phyloP scores from a whole-genome alignment of 2,797 vertebrate species.

The Geotrypetes seraphini region DNA sequence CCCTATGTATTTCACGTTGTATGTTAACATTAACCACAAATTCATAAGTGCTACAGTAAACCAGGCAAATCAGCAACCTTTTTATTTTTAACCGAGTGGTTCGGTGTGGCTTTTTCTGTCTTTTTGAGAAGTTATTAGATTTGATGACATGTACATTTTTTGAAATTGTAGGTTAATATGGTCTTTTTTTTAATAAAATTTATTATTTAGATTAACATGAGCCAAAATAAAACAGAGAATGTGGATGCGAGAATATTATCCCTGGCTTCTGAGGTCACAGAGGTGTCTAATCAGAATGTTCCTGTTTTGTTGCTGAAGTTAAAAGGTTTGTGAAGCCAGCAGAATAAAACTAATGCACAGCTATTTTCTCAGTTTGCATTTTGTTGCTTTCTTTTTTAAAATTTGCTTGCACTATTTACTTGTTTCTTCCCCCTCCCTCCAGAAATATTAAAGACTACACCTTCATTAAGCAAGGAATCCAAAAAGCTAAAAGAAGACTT shows the following conservation, averaged over 20 bases:
- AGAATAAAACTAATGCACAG: too few relatives aligned
- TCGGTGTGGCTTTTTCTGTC: too few relatives aligned
- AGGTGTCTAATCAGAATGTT: slow-evolving; percentile 46
- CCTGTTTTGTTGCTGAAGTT: slow-evolving; percentile 51
- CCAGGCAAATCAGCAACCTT: too few relatives aligned
- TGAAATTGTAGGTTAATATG: too few relatives aligned
- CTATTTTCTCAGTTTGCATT: too few relatives aligned
- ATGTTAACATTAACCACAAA: too few relatives aligned
- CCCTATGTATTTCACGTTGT: too few relatives aligned
- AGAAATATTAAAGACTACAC: slow-evolving; percentile 48
- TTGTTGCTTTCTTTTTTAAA: background rate
- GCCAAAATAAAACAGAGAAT: slow-evolving; percentile 19
- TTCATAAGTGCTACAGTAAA: too few relatives aligned
- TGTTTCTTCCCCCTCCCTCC: slow-evolving; percentile 21
- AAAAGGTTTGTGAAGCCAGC: slow-evolving; percentile 53
- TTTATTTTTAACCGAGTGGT: too few relatives aligned
- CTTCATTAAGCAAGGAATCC: slow-evolving; percentile 39
- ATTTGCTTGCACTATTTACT: background rate
- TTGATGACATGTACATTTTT: background rate
- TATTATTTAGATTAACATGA: slow-evolving; percentile 13
- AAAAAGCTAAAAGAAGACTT: slow-evolving; percentile 56
- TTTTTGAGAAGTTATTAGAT: background rate
- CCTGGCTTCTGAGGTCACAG: slow-evolving; percentile 49
- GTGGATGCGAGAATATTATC: slow-evolving; percentile 44
- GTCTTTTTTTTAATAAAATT: background rate